Base-by-base conservation (phyloP, 2,797 vertebrate species). In the Zenarchopterus dispar region DNA sequence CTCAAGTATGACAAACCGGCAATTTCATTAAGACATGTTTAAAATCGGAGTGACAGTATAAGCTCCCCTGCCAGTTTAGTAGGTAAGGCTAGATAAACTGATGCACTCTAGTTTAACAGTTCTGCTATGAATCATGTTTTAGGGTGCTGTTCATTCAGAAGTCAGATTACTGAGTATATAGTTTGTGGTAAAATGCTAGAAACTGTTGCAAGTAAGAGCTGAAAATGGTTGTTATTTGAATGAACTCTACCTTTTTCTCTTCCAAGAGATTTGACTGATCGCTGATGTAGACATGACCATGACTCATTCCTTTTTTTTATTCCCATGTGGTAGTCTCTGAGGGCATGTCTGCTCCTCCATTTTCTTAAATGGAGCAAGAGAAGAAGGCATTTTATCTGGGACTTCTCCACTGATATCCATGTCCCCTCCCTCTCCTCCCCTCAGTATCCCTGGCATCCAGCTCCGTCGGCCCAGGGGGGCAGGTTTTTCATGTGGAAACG, bases 371-470 rank as follows among this genome's bases (percentile, higher is more conserved):
- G n/a, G n/a, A n/a, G n/a, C n/a, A n/a, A n/a, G n/a, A n/a, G n/a
- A n/a, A n/a, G n/a, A 54, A 19, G 73, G 36, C 61, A 47, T 80
- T 81, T 73, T 64, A 62, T 78, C 54, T 84, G 75, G 65, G 75
- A 67, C 56, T 45, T 82, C 62, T 59, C 50, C 19, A 21, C 51
- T 71, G 19, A 64, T 76, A 33, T 81, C 48, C 65, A 49, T 81
- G 65, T 51, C 73, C 70, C 53, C 21, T 39, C 46, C 46, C 41
- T 61, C 42, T n/a, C 16, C 26, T 50, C 21, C n/a, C 18, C 44
- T 50, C 89, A 99, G 98, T 98, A 77, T 99, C 98, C 0, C 89
- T 99, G 85, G 93, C 96, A 33, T 98, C 97, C 81, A 99, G 96
- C 78, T 97, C 95, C 0, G 95, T 99, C 44, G 98, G 97, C 51